Percentiles rank a stretch among this genome's conserved stretches.
Conservation (phyloP, 2,113 vertebrate species). For the Hylia prasina region DNA sequence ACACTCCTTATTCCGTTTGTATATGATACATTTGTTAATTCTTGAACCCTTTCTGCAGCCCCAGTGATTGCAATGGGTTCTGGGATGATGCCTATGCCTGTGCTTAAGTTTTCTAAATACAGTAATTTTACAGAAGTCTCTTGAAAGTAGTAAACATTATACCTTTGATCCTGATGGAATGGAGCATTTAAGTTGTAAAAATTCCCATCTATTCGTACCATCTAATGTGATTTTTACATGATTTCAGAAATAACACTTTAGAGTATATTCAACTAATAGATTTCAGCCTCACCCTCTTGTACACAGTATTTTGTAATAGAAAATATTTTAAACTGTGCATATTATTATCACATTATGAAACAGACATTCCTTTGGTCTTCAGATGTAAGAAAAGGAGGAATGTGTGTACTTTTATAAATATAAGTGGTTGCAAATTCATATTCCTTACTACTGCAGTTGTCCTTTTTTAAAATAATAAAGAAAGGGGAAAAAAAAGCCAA, state of each 20-base stretch:
- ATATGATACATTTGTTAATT: background rate
- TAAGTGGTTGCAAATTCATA: constrained; percentile 51
- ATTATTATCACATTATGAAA: constrained; percentile 55
- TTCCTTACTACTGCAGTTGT: constrained; percentile 57
- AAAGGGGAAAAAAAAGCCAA: background rate
- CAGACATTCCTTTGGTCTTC: constrained; percentile 53
- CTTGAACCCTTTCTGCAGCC: background rate
- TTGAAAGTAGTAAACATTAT: background rate
- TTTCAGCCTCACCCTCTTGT: constrained; percentile 49
- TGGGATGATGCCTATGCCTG: constrained; percentile 11
- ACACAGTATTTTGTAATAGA: constrained; percentile 67
- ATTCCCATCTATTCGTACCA: background rate
- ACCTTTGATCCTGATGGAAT: constrained; percentile 2
- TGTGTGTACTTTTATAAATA: constrained; percentile 63
- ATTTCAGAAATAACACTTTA: background rate
- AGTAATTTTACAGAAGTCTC: background rate
- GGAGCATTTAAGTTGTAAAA: constrained; percentile 42
- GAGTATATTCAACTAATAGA: background rate
- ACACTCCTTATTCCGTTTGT: background rate
- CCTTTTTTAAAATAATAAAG: constrained; percentile 21
- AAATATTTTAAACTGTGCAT: constrained; percentile 65
- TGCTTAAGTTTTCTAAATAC: background rate
- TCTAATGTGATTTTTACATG: background rate
- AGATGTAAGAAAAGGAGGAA: constrained; percentile 56
- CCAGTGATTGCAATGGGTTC: background rate